Conservation (phyloP, 2,888 invertebrate genomes). For the Dolichopus griseipennis region DNA sequence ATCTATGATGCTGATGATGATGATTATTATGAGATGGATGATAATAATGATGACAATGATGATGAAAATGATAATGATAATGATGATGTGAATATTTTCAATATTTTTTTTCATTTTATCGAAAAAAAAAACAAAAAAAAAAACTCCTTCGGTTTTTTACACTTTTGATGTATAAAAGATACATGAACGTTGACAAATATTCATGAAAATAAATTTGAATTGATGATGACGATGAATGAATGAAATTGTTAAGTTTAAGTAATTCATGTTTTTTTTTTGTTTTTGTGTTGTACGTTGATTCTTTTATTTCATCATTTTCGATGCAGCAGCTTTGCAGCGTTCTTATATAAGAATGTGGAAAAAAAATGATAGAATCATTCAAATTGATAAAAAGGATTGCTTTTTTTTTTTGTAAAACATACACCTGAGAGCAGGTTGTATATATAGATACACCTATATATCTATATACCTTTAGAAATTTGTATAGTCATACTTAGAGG, state of each 20-base stretch:
- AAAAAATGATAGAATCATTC: background rate
- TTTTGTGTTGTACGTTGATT: no score
- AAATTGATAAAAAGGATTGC: background rate
- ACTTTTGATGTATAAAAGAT: background rate
- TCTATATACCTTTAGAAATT: no score
- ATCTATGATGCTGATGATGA: background rate
- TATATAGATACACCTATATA: no score
- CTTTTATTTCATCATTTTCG: background rate
- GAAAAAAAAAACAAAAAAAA: no score
- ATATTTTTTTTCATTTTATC: background rate
- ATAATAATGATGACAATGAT: background rate
- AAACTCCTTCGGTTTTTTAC: no score
- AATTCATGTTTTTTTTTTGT: background rate
- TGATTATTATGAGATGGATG: background rate
- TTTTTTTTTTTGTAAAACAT: background rate
- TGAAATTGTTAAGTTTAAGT: background rate
- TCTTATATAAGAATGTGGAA: background rate
- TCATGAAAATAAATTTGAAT: constrained; percentile 1
- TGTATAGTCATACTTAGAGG: no score
- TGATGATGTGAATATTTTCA: background rate
- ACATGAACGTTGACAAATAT: background rate
- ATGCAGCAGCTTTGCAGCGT: background rate
- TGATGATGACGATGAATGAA: constrained; percentile 4
- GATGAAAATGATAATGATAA: background rate
- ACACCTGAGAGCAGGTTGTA: background rate